Percentiles rank a stretch among this genome's conserved stretches.
phyloP scores from a whole-genome alignment of 2,113 vertebrate species.

The Willisornis vidua region DNA sequence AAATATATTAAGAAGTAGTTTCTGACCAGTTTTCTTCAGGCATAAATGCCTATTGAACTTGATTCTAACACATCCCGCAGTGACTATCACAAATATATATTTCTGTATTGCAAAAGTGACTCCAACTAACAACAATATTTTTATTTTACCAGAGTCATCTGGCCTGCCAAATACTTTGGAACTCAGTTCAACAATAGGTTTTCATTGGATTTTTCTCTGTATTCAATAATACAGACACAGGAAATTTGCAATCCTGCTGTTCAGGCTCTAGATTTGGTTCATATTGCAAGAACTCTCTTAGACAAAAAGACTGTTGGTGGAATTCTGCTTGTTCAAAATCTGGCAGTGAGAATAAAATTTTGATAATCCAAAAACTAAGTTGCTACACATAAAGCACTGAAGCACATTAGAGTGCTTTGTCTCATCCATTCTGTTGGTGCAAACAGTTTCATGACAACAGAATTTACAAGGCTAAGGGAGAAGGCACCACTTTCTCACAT shows the following conservation, averaged over 20 bases:
- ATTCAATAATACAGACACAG: background rate
- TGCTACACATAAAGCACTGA: background rate
- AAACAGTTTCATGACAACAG: background rate
- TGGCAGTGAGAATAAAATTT: background rate
- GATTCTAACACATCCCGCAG: background rate
- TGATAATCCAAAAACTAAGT: background rate
- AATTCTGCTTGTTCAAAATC: background rate
- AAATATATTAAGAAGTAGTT: background rate
- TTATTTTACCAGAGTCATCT: background rate
- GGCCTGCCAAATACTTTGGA: background rate
- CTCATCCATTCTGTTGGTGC: background rate
- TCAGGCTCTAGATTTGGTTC: background rate
- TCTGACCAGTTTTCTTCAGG: background rate
- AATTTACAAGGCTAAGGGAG: background rate
- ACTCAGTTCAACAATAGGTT: background rate
- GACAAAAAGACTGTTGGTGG: background rate
- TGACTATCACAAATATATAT: background rate
- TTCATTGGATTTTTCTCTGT: background rate
- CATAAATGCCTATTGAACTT: background rate
- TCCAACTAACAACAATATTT: background rate
- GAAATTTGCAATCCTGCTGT: background rate
- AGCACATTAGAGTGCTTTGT: background rate
- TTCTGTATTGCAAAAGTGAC: background rate
- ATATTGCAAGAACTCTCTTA: background rate
- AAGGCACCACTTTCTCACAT: background rate